A percentile compares a stretch with the other conserved stretches of the same genome.
Conservation (phyloP, 2,113 vertebrate species). For the Oreochromis aureus region DNA sequence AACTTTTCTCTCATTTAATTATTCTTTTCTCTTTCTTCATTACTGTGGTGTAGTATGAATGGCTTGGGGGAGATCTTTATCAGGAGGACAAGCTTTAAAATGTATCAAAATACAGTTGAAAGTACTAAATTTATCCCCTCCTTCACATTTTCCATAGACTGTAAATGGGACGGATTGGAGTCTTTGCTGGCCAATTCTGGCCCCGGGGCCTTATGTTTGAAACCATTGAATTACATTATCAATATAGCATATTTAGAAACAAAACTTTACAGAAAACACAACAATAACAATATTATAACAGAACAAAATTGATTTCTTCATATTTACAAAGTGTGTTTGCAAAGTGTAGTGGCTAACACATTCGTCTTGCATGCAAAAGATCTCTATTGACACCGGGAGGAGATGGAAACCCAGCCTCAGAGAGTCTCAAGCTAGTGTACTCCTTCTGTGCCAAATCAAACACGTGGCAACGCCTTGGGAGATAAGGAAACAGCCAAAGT, state of each 20-base stretch:
- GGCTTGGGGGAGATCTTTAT: background rate
- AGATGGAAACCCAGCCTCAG: background rate
- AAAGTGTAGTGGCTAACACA: background rate
- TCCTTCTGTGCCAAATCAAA: background rate
- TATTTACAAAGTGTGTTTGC: background rate
- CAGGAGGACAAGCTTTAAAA: background rate
- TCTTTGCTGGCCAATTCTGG: background rate
- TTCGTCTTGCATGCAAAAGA: background rate
- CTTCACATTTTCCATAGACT: background rate
- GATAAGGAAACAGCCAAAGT: background rate
- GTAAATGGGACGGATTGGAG: background rate
- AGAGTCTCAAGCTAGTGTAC: background rate
- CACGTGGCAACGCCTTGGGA: background rate
- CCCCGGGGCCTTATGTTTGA: background rate
- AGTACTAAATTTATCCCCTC: background rate
- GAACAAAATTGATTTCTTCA: background rate
- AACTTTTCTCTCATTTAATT: background rate
- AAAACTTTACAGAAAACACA: background rate
- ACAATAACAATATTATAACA: background rate
- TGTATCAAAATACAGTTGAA: background rate
- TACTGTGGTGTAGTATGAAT: background rate
- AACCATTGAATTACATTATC: background rate
- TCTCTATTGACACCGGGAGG: background rate
- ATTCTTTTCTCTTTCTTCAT: background rate
- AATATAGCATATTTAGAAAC: background rate